Evolutionary conservation across 1,140 invertebrate species (phyloP).

Genomic region (Bemisia tabaci): DNA sequence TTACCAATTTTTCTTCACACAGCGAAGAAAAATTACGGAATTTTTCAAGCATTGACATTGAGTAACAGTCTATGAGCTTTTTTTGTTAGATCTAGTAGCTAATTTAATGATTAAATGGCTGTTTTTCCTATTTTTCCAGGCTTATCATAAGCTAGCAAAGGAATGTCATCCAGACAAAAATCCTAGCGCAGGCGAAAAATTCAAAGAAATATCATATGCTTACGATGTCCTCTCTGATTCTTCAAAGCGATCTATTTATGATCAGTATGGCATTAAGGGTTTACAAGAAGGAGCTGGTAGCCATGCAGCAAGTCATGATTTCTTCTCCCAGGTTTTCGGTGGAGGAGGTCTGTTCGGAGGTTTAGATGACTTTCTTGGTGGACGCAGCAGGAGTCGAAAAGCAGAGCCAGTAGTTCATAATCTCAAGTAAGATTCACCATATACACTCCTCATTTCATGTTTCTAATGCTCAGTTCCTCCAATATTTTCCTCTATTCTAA

Average conservation of each 20-base stretch:
- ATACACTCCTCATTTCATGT: not conserved
- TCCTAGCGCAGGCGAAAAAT: slow-evolving; percentile 64
- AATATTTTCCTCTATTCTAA: too few relatives aligned
- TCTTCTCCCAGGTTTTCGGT: slow-evolving; percentile 50
- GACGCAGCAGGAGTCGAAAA: slow-evolving; percentile 27
- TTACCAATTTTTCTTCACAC: too few relatives aligned
- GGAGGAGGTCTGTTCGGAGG: slow-evolving; percentile 32
- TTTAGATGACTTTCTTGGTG: slow-evolving; percentile 38
- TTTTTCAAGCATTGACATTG: too few relatives aligned
- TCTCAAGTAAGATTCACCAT: slow-evolving; percentile 35
- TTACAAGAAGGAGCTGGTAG: slow-evolving; percentile 55
- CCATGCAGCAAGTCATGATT: slow-evolving; percentile 39
- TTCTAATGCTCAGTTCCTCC: too few relatives aligned
- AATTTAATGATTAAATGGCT: too few relatives aligned
- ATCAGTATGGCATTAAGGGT: slow-evolving; percentile 62
- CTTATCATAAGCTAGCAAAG: slow-evolving; percentile 70
- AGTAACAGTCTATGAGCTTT: too few relatives aligned
- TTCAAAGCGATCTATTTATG: slow-evolving; percentile 54
- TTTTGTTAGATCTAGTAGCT: too few relatives aligned
- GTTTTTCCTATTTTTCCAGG: slow-evolving; percentile 49
- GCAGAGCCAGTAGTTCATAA: slow-evolving; percentile 40
- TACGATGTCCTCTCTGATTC: slow-evolving; percentile 67
- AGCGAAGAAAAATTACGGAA: too few relatives aligned
- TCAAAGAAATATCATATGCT: slow-evolving; percentile 79
- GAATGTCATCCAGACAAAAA: slow-evolving; percentile 84